Evolutionary conservation across 2,888 invertebrate genomes (phyloP), one percentile per base, ranked within the genome.

Genomic region (Drosophila pegasa): DNA sequence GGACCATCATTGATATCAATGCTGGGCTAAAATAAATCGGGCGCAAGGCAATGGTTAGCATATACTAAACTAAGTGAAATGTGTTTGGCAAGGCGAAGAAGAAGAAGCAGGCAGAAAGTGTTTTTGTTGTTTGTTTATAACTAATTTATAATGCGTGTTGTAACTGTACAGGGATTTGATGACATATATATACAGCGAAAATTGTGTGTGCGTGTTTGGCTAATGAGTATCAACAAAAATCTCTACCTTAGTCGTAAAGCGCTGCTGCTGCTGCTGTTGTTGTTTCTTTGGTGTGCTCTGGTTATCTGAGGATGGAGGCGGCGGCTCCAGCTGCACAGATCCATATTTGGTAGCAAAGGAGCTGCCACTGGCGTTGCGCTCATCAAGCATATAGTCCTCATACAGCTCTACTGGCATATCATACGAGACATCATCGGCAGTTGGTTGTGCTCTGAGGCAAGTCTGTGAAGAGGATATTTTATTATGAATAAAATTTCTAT

Each of bases 171-270:
- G 56, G 54, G 62, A 20, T 52, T 12, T 60, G 54, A 45, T 50
- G 33, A 40, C 45, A 43, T 37, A 51, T 80, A 76, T 61, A 48
- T 71, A 78, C 61, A 73, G 40, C 31, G 40, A 40, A 31, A 41
- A 20, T 54, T n/a, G n/a, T n/a, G n/a, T n/a, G n/a, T n/a, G n/a
- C n/a, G 54, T 41, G 41, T 22, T 22, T 35, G 45, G 16, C 63
- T 81, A 91, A 80, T 90, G 87, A 56, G 92, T 89, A 78, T 91
- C 89, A 81, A 91, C 77, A 80, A 90, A 91, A 83, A 92, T 78
- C 78, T 91, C 91, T 92, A 91, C 91, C 92, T 92, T 91, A 72
- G 91, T 88, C 47, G 84, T 87, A 81, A 89, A 90, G 10, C 85
- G 83, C 40, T 84, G 84, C 37, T 71, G 65, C 25, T 62, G 63